Evolutionary conservation across 1,140 invertebrate genomes (phyloP).

Genomic region (Drosophila suzukii): DNA sequence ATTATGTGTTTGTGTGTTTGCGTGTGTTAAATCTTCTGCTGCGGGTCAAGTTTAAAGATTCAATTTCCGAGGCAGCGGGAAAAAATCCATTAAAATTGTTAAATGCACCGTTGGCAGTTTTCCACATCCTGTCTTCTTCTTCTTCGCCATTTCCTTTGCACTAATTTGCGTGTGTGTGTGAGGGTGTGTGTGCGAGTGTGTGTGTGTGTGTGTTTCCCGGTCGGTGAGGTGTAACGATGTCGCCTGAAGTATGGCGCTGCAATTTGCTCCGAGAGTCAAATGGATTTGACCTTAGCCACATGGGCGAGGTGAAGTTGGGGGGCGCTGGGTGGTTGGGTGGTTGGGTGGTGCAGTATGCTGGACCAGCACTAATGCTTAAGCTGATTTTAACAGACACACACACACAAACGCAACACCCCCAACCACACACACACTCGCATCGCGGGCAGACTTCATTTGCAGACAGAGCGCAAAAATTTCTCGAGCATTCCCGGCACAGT

Average conservation of each 20-base stretch:
- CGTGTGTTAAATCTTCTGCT: conserved; percentile 26
- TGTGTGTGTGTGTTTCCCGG: conserved; percentile 28
- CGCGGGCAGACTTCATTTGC: conserved; percentile 71
- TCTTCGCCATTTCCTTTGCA: conserved; percentile 54
- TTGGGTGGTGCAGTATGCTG: conserved; percentile 33
- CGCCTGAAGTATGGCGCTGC: conserved; percentile 65
- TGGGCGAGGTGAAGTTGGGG: conserved; percentile 4
- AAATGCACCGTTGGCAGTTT: conserved; percentile 75
- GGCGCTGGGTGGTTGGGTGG: background rate
- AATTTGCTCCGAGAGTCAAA: conserved; percentile 81
- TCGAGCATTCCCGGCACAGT: conserved; percentile 20
- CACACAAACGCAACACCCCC: conserved; percentile 27
- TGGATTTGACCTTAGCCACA: conserved; percentile 77
- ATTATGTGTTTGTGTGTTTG: conserved; percentile 19
- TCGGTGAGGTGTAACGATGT: conserved; percentile 70
- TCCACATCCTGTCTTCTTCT: conserved; percentile 42
- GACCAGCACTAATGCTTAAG: conserved; percentile 78
- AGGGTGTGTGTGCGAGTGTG: conserved; percentile 15
- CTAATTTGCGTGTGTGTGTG: conserved; percentile 67
- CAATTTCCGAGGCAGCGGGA: conserved; percentile 47
- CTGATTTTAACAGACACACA: conserved; percentile 70
- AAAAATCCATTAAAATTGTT: conserved; percentile 76
- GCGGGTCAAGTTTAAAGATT: conserved; percentile 52
- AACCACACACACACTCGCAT: conserved; percentile 17
- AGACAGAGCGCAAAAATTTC: conserved; percentile 38